These are phyloP conservation scores for Corythaeola cristata DNA, from an alignment of 2,113 vertebrate species.

Conservation along the genomic window DNA sequence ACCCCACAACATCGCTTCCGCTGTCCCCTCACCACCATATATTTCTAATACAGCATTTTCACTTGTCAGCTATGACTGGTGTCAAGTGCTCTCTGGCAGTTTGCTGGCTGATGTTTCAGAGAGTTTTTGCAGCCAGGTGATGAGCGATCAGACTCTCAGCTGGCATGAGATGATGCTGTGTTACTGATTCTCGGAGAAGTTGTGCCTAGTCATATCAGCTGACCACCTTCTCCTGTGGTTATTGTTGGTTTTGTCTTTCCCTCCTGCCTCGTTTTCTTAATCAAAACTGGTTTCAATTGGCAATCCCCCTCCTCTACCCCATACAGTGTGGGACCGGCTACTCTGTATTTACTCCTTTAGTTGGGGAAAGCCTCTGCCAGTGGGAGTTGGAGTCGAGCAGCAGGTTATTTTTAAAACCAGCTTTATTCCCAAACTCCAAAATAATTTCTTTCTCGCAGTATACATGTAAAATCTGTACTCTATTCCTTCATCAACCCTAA, in stretches of 20 bases:
- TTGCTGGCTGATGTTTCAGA: background rate
- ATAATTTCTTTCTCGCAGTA: background rate
- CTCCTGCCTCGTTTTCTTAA: background rate
- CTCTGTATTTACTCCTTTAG: background rate
- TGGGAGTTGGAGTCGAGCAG: background rate
- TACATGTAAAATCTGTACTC: background rate
- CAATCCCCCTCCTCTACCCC: background rate
- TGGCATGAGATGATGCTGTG: background rate
- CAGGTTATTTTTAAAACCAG: background rate
- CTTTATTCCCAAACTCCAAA: background rate
- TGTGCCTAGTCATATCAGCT: background rate
- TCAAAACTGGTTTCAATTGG: background rate
- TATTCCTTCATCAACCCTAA: background rate
- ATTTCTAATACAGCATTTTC: background rate
- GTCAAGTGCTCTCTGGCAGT: background rate
- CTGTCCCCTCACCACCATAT: background rate
- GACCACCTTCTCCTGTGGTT: background rate
- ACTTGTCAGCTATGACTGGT: accelerated
- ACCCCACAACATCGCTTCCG: background rate
- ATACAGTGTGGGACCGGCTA: accelerated
- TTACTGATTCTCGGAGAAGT: background rate
- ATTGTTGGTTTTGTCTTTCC: background rate
- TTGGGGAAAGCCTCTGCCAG: background rate
- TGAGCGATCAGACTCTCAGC: background rate
- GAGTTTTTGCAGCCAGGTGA: background rate